Conservation (phyloP, 2,797 vertebrate species). For the Gymnopithys bicolor region DNA sequence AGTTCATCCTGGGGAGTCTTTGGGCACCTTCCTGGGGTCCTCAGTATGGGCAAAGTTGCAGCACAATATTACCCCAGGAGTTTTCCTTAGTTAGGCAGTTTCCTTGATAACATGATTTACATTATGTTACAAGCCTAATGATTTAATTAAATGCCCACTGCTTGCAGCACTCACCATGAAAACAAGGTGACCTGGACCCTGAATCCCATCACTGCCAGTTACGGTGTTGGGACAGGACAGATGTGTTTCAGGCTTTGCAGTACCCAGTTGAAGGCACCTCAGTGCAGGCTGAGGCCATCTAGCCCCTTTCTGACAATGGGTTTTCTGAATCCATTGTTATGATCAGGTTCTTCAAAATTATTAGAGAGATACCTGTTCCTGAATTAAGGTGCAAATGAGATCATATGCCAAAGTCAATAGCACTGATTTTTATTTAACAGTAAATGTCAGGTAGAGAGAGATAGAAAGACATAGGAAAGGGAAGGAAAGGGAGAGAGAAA, state of each 20-base stretch:
- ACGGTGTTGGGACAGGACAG: not conserved
- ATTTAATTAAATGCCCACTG: not conserved
- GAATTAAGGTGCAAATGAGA: not conserved
- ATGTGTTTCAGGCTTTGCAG: not conserved
- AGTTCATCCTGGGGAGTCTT: not conserved
- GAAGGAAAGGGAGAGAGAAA: not conserved
- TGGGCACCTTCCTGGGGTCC: not conserved
- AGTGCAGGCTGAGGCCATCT: not conserved
- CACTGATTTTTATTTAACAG: not conserved
- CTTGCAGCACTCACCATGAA: not conserved
- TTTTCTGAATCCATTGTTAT: not conserved
- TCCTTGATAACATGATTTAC: not conserved
- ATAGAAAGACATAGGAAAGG: not conserved
- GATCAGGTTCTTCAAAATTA: not conserved
- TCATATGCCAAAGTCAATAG: not conserved
- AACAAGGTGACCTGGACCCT: rapidly evolving
- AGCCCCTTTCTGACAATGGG: rapidly evolving
- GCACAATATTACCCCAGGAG: not conserved
- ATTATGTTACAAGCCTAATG: not conserved
- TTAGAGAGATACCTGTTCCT: not conserved
- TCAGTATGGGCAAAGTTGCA: not conserved
- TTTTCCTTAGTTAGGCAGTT: not conserved
- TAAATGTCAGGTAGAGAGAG: not conserved
- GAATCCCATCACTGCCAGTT: not conserved
- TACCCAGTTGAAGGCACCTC: not conserved